A percentile compares a stretch with the other conserved stretches of the same genome.
These are phyloP conservation scores for Gymnorhina tibicen DNA, from an alignment of 2,113 vertebrate genomes.

Conservation along the genomic window DNA sequence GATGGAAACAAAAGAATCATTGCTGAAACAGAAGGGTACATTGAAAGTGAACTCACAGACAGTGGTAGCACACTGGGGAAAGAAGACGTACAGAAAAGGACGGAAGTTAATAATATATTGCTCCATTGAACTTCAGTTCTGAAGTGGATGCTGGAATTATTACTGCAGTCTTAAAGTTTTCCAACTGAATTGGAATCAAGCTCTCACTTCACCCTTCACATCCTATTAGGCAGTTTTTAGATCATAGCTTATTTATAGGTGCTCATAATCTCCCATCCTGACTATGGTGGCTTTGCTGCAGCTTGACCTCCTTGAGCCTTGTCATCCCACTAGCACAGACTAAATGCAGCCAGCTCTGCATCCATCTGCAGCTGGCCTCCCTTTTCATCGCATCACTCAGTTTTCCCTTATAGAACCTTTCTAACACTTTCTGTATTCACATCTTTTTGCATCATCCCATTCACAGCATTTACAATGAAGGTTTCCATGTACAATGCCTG, in stretches of 20 bases:
- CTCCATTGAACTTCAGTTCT: conserved; percentile 1
- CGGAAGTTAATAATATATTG: conserved; percentile 19
- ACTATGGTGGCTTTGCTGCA: background rate
- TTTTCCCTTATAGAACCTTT: background rate
- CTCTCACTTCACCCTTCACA: conserved; percentile 26
- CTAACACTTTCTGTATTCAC: background rate
- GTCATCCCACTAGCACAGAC: background rate
- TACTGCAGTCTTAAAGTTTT: conserved; percentile 17
- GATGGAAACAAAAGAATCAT: background rate
- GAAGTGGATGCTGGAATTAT: conserved; percentile 15
- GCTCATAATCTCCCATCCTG: background rate
- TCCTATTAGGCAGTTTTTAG: conserved; percentile 10
- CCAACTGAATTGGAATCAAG: conserved; percentile 19
- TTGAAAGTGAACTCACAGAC: background rate
- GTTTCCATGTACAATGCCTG: background rate
- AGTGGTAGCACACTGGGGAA: background rate
- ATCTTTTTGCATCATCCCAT: background rate
- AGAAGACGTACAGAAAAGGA: background rate
- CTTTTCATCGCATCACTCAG: background rate
- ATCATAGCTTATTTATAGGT: background rate
- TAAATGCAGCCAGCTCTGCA: background rate
- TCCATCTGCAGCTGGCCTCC: background rate
- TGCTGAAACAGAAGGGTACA: background rate
- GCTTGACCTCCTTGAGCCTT: background rate
- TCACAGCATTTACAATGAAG: background rate